Evolutionary conservation across 2,888 invertebrate genomes (phyloP), one percentile per base, ranked within the genome.

Genomic region (Hipparchia semele): DNA sequence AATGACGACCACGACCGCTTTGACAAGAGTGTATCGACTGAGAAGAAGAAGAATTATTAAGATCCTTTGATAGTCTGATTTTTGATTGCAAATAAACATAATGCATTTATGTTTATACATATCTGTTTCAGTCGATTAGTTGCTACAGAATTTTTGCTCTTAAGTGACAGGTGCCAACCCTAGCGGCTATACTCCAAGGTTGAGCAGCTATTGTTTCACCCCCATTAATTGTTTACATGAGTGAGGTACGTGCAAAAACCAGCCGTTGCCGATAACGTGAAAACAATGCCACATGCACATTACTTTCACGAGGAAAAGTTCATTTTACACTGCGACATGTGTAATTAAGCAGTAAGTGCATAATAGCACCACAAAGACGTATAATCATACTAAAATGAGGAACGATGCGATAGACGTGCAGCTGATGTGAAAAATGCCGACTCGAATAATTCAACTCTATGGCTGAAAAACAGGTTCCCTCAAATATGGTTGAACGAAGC

Each of bases 261-360:
- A 58, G 56, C 58, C 49, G 58, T 51, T 58, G 51, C 56, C 61
- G 71, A 71, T 73, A 71, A 61, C 73, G 68, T 65, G 70, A 71
- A 66, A 68, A 73, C 71, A 73, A 68, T 71, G 66, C 68, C 54
- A 75, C 65, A 56, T 60, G 61, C 66, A 71, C 60, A 39, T 72
- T 68, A 73, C 75, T 75, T 73, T 70, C 73, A 71, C 68, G 75
- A 60, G 75, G 68, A 73, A 73, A 71, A 73, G 70, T 75, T 71
- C 65, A 71, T 69, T 69, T 59, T 66, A 71, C 60, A 49, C 56
- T 59, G 62, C 53, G 53, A 73, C 59, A 72, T 39, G 59, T 68
- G 54, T 64, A 58, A 60, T 73, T 70, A 72, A 68, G 51, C 60
- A 70, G n/a, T 13, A 7, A 62, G 13, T 46, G 39, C 39, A 56